A percentile compares a stretch with the other conserved stretches of the same genome.
Conservation (phyloP, 1,140 invertebrate genomes). For the Calliopsis andreniformis region DNA sequence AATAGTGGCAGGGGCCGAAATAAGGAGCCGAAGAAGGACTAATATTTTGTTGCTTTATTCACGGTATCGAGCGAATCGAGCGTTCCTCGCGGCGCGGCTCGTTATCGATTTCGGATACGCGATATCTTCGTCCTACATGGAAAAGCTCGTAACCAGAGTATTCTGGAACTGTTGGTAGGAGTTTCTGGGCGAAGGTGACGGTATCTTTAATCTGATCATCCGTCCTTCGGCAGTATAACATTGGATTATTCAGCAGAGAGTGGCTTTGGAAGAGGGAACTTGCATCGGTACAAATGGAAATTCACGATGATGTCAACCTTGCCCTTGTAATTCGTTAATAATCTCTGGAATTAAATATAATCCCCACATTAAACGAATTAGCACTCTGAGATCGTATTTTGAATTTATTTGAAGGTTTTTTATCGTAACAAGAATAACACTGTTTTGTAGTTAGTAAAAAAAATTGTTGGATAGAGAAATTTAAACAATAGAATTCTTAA, state of each 20-base stretch:
- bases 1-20: conserved; percentile 15
- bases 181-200: background rate
- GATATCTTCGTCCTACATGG: conserved; percentile 18
- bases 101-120: conserved; percentile 38
- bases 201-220: conserved; percentile 6
- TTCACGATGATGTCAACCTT: background rate
- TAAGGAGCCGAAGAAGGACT: background rate
- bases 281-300: background rate
- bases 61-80: background rate
- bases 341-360: no score
- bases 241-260: background rate
- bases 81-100: background rate
- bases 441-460: no score
- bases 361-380: no score
- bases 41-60: conserved; percentile 22
- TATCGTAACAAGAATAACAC: no score
- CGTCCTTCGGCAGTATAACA: background rate
- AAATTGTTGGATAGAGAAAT: no score
- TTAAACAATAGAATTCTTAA: no score
- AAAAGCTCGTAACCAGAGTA: conserved; percentile 1
- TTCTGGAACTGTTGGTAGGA: background rate
- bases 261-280: background rate
- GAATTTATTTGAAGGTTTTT: no score
- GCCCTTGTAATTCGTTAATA: no score
- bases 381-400: no score